phyloP scores from a whole-genome alignment of 92 coral and sea anemone species.

The Palythoa grandiflora region DNA sequence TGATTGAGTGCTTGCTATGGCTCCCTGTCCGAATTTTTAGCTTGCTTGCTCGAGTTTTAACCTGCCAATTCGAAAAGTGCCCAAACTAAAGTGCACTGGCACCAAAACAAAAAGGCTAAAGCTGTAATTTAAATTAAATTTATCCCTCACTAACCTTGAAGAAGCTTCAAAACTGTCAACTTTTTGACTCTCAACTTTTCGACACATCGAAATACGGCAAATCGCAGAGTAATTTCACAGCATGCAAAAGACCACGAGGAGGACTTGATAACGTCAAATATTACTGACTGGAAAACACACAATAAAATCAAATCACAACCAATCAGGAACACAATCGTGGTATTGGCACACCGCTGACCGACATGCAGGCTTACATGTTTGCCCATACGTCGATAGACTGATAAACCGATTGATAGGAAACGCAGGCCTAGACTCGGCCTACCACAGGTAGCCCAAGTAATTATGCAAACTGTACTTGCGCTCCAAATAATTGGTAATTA shows the following conservation, averaged over 20 bases:
- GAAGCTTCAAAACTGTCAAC: no score
- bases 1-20: no score
- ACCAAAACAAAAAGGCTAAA: no score
- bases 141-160: constrained; percentile 12
- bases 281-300: not conserved
- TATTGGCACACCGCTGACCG: not conserved
- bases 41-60: constrained; percentile 21
- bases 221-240: no score
- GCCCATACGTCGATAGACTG: not conserved
- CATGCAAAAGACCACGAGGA: no score
- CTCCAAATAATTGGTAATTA: not conserved
- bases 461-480: not conserved
- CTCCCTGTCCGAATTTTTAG: not conserved
- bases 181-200: not conserved
- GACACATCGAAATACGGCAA: not conserved
- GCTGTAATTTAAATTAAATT: not conserved
- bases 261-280: not conserved
- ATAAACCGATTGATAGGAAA: no score
- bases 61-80: not conserved
- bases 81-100: not conserved
- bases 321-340: not conserved
- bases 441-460: no score
- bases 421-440: no score
- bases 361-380: not conserved
- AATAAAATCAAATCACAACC: not conserved